Conservation (phyloP, 2,888 invertebrate genomes). For the Stramonita haemastoma region DNA sequence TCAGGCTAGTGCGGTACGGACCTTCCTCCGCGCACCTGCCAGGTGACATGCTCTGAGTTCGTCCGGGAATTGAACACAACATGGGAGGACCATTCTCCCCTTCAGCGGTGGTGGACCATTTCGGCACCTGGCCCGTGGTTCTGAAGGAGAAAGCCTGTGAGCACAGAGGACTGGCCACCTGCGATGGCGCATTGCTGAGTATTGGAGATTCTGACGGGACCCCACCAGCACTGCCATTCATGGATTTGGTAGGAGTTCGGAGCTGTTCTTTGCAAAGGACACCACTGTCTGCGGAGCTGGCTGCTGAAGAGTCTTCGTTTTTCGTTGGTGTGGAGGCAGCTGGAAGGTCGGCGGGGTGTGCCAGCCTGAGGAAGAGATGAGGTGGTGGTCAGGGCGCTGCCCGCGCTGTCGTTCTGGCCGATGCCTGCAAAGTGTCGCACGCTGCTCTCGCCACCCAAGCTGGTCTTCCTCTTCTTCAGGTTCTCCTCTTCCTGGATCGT, state of each 20-base stretch:
- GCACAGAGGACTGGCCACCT: not conserved
- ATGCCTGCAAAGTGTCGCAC: conserved; percentile 35
- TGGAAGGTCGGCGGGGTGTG: not conserved
- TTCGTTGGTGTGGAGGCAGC: not conserved
- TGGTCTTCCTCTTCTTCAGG: conserved; percentile 26
- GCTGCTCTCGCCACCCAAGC: conserved; percentile 41
- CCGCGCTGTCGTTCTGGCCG: not conserved
- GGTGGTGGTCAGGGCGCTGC: not conserved
- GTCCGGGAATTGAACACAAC: not conserved
- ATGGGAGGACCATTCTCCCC: not conserved
- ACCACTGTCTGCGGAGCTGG: not conserved
- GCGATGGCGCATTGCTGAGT: not conserved
- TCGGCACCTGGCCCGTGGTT: not conserved
- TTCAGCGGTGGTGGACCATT: not conserved
- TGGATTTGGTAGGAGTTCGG: not conserved
- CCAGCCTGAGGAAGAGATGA: not conserved
- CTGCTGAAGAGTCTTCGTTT: not conserved
- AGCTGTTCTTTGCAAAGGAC: not conserved
- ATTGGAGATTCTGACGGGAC: not conserved
- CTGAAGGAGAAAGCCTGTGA: not conserved
- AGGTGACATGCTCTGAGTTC: not conserved
- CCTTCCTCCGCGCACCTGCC: conserved; percentile 9
- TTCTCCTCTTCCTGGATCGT: conserved; percentile 63
- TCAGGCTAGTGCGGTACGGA: conserved; percentile 36
- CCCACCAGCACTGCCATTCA: not conserved